Evolutionary conservation across 2,797 vertebrate species (phyloP).

Genomic region (Alfaro cultratus): DNA sequence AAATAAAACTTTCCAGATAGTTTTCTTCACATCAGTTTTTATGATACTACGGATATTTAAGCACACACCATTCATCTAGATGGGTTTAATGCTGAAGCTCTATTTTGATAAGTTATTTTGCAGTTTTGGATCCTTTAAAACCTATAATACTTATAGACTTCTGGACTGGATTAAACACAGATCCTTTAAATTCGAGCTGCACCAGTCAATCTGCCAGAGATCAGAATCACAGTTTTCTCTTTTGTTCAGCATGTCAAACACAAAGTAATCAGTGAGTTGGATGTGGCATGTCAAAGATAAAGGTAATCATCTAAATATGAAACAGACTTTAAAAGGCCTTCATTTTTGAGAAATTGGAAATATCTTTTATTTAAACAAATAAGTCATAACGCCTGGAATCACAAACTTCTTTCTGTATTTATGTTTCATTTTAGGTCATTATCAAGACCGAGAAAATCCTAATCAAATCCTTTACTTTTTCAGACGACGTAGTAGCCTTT

Average conservation of each 20-base stretch:
- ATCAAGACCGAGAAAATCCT: neutral
- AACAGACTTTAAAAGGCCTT: neutral
- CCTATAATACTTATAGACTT: neutral
- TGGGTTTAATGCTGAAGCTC: neutral
- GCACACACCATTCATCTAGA: neutral
- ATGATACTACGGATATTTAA: neutral
- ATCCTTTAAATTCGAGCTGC: neutral
- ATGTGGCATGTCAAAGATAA: neutral
- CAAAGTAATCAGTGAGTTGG: neutral
- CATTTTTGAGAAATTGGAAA: neutral
- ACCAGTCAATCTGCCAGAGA: neutral
- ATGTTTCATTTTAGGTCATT: neutral
- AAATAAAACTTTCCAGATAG: neutral
- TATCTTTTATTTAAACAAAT: neutral
- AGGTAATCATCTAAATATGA: neutral
- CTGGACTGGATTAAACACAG: neutral
- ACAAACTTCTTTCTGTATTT: neutral
- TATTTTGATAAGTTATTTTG: neutral
- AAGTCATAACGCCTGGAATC: neutral
- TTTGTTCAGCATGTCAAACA: neutral
- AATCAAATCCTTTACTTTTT: neutral
- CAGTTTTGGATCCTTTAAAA: neutral
- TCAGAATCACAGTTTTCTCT: neutral
- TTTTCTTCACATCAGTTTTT: neutral
- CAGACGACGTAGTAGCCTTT: neutral